Percentiles rank a stretch among this genome's conserved stretches.
phyloP scores from a whole-genome alignment of 2,113 vertebrate genomes.

The Cettia cetti region DNA sequence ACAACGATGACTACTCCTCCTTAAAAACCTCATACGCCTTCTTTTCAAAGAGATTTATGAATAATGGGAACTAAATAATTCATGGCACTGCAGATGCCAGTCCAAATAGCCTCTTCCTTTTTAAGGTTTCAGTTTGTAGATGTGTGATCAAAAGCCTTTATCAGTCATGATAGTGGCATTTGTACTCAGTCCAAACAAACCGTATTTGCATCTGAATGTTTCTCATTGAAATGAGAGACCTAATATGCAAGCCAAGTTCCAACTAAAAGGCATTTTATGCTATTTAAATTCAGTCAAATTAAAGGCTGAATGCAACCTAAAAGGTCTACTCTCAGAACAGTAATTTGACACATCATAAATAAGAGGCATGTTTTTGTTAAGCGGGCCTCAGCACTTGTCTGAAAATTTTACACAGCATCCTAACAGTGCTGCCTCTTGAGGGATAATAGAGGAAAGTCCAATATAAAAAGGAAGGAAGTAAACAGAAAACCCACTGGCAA shows the following conservation, averaged over 20 bases:
- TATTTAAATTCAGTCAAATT: conserved; percentile 80
- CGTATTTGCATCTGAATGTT: conserved; percentile 94
- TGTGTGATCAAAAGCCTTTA: conserved; percentile 82
- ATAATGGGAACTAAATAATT: conserved; percentile 80
- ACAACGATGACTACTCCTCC: conserved; percentile 33
- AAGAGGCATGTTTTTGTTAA: conserved; percentile 66
- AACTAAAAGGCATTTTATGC: conserved; percentile 76
- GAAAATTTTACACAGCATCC: conserved; percentile 63
- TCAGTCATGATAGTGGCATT: conserved; percentile 79
- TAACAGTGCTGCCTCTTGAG: conserved; percentile 57
- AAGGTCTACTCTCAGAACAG: conserved; percentile 73
- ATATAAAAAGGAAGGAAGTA: conserved; percentile 4
- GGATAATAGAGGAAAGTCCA: conserved; percentile 31
- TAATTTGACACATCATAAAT: conserved; percentile 80
- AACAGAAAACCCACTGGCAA: conserved; percentile 16
- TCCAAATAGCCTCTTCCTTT: conserved; percentile 77
- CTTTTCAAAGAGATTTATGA: conserved; percentile 76
- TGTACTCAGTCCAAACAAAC: conserved; percentile 84
- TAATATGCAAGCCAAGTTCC: conserved; percentile 78
- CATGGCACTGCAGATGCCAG: conserved; percentile 71
- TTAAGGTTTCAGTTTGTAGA: conserved; percentile 72
- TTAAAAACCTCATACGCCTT: conserved; percentile 64
- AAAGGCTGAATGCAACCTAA: conserved; percentile 77
- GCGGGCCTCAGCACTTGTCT: conserved; percentile 63
- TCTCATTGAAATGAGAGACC: conserved; percentile 81